Evolutionary conservation across 2,113 vertebrate species (phyloP), one percentile per base, ranked within the genome.

Genomic region (Rhinoderma darwinii): DNA sequence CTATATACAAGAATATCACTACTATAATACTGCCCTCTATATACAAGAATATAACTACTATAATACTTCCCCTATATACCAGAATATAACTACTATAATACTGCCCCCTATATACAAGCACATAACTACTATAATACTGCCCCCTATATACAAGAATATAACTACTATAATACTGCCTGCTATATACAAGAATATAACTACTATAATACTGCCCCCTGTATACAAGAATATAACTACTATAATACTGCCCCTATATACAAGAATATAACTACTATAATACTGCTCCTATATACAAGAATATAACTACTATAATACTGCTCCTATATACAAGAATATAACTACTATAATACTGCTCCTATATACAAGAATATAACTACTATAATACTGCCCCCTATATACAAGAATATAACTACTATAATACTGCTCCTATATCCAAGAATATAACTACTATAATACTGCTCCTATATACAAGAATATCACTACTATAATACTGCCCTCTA

Each of bases 311-410:
- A 54, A 54, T 54, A 22, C 20, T 20, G 51, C 51, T 4, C 4
- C 25, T 59, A n/a, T n/a, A 25, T 59, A 59, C 56, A 59, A n/a
- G 56, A 59, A 59, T 59, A 59, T 59, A 25, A 59, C 56, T 59
- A 59, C 59, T 27, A 63, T 63, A 63, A 63, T 63, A 30, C 59
- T 63, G 27, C 4, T 12, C 63, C 63, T 35, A 68, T 68, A 15
- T 68, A 68, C 63, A 68, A 68, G 27, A 68, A 68, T 68, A 68
- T 68, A 68, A 68, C 63, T 68, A 68, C 63, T 68, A 68, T 68
- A 32, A 68, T 68, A 68, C 27, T 68, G 30, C n/a, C 30, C 20
- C 25, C 56, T 9, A 9, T 9, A 3, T 54, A 54, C 51, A 22
- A 54, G 51, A 54, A 54, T 54, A 54, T 54, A 54, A 54, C 51